A percentile compares a stretch with the other conserved stretches of the same genome.
These are phyloP conservation scores for Oligia strigilis DNA, from an alignment of 2,888 invertebrate species.

Conservation along the genomic window DNA sequence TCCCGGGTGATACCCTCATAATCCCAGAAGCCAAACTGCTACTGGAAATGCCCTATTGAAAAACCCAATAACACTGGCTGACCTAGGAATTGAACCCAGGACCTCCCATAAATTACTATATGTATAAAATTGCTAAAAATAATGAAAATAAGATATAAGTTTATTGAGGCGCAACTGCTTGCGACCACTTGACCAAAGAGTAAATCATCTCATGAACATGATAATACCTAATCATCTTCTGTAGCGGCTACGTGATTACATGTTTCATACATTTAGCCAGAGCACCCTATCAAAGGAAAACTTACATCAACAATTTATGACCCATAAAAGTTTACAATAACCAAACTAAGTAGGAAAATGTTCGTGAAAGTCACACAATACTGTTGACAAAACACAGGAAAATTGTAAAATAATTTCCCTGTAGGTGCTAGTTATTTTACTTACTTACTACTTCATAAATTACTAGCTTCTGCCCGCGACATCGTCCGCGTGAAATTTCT, in stretches of 20 bases:
- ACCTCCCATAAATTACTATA: neutral
- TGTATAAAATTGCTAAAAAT: no score
- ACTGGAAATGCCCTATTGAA: neutral
- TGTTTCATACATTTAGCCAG: neutral
- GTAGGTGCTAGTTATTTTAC: neutral
- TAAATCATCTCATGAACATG: neutral
- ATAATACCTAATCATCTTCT: neutral
- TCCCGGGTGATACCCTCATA: neutral
- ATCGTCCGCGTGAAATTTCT: no score
- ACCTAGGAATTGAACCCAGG: neutral
- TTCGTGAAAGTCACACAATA: slow-evolving; percentile 16
- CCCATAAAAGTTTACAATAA: neutral
- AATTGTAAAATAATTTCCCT: slow-evolving; percentile 10
- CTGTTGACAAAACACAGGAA: slow-evolving; percentile 17
- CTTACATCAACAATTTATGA: neutral
- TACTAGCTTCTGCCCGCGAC: no score
- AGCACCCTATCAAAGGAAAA: neutral
- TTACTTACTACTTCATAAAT: no score
- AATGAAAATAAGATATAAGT: no score
- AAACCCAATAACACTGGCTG: neutral
- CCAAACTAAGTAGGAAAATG: neutral
- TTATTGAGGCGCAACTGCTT: neutral
- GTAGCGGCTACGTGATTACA: neutral
- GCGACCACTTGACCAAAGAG: neutral
- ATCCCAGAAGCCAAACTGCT: neutral